Evolutionary conservation across 2,113 vertebrate species (phyloP), one percentile per base, ranked within the genome.

Genomic region (Piliocolobus tephrosceles): DNA sequence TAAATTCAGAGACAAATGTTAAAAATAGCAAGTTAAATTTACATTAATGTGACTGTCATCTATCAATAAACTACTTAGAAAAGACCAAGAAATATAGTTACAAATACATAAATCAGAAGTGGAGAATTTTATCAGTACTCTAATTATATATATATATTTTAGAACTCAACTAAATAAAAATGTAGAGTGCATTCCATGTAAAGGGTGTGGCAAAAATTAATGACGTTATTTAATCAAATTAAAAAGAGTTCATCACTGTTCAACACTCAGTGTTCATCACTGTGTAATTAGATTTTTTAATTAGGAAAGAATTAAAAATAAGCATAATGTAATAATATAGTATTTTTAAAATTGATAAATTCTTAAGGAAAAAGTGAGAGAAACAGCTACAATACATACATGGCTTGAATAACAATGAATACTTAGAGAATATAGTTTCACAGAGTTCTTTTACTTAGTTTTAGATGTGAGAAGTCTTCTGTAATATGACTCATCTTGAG

Each of bases 61-160:
- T 18, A 6, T 47, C 55, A 45, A 27, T 8, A 11, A 52, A 22
- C 18, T 38, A 1, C 40, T 72, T 14, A 3, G 3, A 27, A 32
- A 16, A 57, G 23, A 57, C 12, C n/a, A 3, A n/a, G 35, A 8
- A 6, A 47, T 17, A 14, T 17, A 9, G 40, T 6, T 38, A 11
- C 5, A 17, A 7, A 32, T 2, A 38, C 6, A 0, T 1, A 43
- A 72, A 12, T 43, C 30, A 76, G 47, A 85, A 10, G 5, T n/a
- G 50, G 64, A 30, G 40, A 27, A 11, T n/a, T 22, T 13, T 12
- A 38, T 12, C 32, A 47, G 25, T 11, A 20, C 4, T 17, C n/a
- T 25, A 55, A 47, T 64, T 11, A 8, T 0, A 43, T 43, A 43
- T 43, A 2, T 3, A 1, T 16, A 43, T 9, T 14, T 0, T 2